A percentile compares a stretch with the other conserved stretches of the same genome.
These are phyloP conservation scores for Drosophila azteca DNA, from an alignment of 1,140 invertebrate species.

Conservation along the genomic window DNA sequence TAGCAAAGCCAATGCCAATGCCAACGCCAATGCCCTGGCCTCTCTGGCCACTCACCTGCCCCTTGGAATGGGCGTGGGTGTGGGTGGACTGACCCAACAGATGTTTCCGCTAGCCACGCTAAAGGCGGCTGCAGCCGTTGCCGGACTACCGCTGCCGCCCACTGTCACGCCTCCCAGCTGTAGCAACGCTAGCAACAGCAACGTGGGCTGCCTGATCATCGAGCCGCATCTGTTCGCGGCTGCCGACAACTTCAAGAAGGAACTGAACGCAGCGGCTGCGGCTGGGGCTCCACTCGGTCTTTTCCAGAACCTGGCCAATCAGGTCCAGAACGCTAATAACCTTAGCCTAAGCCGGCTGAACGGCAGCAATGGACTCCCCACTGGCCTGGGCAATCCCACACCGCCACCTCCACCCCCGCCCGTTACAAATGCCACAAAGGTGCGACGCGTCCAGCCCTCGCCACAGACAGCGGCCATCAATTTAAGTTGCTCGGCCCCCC, in stretches of 20 bases:
- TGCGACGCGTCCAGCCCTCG: conserved; percentile 74
- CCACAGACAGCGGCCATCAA: conserved; percentile 78
- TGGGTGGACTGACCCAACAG: conserved; percentile 29
- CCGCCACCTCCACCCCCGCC: conserved; percentile 45
- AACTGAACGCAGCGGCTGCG: conserved; percentile 63
- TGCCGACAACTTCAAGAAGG: conserved; percentile 79
- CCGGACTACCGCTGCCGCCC: conserved; percentile 57
- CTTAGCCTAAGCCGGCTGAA: conserved; percentile 13
- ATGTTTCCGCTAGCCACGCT: conserved; percentile 72
- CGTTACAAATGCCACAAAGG: conserved; percentile 63
- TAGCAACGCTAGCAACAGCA: conserved; percentile 41
- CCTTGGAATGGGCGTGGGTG: conserved; percentile 43
- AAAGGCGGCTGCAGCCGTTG: conserved; percentile 67
- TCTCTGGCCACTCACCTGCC: conserved; percentile 59
- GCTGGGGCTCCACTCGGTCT: conserved; percentile 64
- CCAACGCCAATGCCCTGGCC: conserved; percentile 45
- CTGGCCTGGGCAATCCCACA: conserved; percentile 48
- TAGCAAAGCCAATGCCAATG: conserved; percentile 55
- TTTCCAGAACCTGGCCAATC: conserved; percentile 70
- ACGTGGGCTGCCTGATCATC: conserved; percentile 80
- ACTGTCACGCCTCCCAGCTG: conserved; percentile 44
- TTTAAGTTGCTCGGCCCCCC: conserved; percentile 61
- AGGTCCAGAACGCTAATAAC: conserved; percentile 55
- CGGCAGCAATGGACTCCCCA: background rate
- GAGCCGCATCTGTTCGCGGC: conserved; percentile 78